phyloP scores from a whole-genome alignment of 1,140 invertebrate species.

The Matsumurasca onukii region DNA sequence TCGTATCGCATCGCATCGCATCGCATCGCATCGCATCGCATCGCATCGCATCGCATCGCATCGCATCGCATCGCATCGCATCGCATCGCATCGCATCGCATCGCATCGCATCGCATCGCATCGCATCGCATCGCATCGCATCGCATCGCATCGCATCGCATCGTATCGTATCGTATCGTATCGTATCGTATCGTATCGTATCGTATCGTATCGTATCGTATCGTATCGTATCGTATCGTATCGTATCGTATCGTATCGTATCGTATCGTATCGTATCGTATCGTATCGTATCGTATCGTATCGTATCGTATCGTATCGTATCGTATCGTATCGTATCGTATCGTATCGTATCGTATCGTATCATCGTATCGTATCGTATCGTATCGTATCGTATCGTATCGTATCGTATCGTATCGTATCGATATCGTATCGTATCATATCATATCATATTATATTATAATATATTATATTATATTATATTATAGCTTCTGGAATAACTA shows the following conservation, averaged over 20 bases:
- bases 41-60: slow-evolving; percentile 36
- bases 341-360: slow-evolving; percentile 8
- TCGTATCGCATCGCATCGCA: slow-evolving; percentile 39
- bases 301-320: slow-evolving; percentile 9
- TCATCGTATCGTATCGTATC: no score
- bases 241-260: neutral
- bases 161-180: slow-evolving; percentile 38
- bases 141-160: slow-evolving; percentile 38
- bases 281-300: neutral
- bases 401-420: slow-evolving; percentile 13
- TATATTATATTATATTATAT: no score
- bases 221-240: neutral
- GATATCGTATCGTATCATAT: slow-evolving; percentile 15
- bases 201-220: slow-evolving; percentile 11
- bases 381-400: slow-evolving; percentile 13
- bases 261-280: slow-evolving; percentile 1
- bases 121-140: slow-evolving; percentile 37
- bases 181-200: slow-evolving; percentile 37
- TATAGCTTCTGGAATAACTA: no score
- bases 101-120: slow-evolving; percentile 29
- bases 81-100: neutral
- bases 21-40: slow-evolving; percentile 38
- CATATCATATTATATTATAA: no score
- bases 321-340: slow-evolving; percentile 18
- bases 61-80: neutral